phyloP scores from a whole-genome alignment of 1,140 invertebrate species.

The Drosophila pandora region DNA sequence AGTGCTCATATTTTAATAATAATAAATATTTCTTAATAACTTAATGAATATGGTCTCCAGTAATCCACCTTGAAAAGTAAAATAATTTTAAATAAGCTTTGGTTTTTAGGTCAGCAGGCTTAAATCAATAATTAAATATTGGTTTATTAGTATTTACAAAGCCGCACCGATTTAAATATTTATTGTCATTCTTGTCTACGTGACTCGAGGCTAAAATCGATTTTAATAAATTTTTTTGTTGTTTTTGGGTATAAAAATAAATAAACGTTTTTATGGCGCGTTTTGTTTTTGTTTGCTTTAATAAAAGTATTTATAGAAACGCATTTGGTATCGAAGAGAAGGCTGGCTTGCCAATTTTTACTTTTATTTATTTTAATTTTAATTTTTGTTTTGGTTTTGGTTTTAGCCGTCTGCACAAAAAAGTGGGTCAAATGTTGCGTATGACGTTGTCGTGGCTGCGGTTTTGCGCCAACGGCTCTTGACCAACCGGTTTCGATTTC shows the following conservation, averaged over 20 bases:
- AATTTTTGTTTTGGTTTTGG: slow-evolving; percentile 23
- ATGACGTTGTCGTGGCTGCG: slow-evolving; percentile 43
- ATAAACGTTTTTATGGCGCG: slow-evolving; percentile 13
- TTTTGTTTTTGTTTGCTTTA: slow-evolving; percentile 8
- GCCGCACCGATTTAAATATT: slow-evolving; percentile 14
- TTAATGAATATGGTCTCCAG: slow-evolving; percentile 16
- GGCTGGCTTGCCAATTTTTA: slow-evolving; percentile 66
- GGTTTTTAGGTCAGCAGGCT: slow-evolving; percentile 27
- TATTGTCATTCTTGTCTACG: slow-evolving; percentile 3
- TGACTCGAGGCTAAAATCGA: slow-evolving; percentile 27
- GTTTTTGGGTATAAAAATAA: slow-evolving; percentile 19
- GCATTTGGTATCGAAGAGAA: slow-evolving; percentile 38
- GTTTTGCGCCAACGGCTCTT: slow-evolving; percentile 31
- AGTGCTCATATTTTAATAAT: slow-evolving; percentile 43
- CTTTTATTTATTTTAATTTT: slow-evolving; percentile 41
- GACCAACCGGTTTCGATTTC: slow-evolving; percentile 64
- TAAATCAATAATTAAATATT: slow-evolving; percentile 40
- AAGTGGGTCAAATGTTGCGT: slow-evolving; percentile 77
- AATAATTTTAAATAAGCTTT: slow-evolving; percentile 34
- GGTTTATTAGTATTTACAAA: slow-evolving; percentile 26
- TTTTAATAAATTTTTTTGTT: slow-evolving; percentile 26
- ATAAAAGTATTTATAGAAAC: slow-evolving; percentile 37
- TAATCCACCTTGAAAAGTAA: slow-evolving; percentile 29
- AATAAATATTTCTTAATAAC: slow-evolving; percentile 26
- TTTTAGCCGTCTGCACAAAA: slow-evolving; percentile 40